Evolutionary conservation across 2,113 vertebrate genomes (phyloP).

Genomic region (Octodon degus): DNA sequence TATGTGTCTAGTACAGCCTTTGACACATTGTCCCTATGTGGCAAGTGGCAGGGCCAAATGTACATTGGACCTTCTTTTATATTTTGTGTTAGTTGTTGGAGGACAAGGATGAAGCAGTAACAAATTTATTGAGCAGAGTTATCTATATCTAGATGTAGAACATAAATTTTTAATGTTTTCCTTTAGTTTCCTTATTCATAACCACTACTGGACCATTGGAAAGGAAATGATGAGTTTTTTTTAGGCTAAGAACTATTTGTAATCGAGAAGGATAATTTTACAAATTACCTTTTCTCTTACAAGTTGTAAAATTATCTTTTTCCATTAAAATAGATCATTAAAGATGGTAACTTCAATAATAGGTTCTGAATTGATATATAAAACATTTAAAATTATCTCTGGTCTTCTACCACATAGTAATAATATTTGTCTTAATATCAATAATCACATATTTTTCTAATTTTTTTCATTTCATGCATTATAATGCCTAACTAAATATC

Average conservation of each 20-base stretch:
- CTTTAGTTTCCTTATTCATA: constrained; percentile 28
- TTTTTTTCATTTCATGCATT: background rate
- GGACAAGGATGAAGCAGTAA: background rate
- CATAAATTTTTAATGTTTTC: constrained; percentile 22
- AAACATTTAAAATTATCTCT: constrained; percentile 10
- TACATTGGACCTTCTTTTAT: background rate
- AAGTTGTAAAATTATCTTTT: background rate
- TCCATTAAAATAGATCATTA: constrained; percentile 3
- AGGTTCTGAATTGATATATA: background rate
- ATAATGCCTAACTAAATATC: background rate
- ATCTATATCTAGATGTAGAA: constrained; percentile 21
- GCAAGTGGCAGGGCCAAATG: background rate
- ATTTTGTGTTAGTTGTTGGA: background rate
- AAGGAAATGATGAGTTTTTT: background rate
- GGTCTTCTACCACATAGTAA: background rate
- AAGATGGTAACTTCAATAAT: background rate
- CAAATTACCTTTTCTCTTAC: background rate
- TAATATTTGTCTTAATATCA: background rate
- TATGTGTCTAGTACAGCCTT: background rate
- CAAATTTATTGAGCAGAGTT: background rate
- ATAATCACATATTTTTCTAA: background rate
- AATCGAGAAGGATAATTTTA: constrained; percentile 29
- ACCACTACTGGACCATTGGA: background rate
- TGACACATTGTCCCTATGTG: background rate
- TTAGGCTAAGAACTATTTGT: background rate